Base-by-base conservation (phyloP, 37 sponge, comb jelly and placozoan species). In the Hormiphora californensis region DNA sequence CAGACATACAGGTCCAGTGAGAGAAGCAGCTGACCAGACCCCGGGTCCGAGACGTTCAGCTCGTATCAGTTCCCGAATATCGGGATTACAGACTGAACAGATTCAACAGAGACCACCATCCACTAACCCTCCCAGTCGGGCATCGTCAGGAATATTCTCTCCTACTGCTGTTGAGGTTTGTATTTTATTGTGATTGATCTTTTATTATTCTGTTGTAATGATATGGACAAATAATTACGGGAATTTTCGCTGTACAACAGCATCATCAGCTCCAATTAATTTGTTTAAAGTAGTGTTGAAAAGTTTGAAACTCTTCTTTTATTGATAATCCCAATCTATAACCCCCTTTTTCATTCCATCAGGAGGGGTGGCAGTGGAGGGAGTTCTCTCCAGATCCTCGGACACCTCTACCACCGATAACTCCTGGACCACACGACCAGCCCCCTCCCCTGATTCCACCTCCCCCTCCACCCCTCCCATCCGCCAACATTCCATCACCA, bases 331-430 rank as follows among this genome's bases (percentile, higher is more conserved):
- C n/a, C n/a, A n/a, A n/a, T n/a, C n/a, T n/a, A n/a, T n/a, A n/a
- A n/a, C n/a, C n/a, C n/a, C n/a, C n/a, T n/a, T n/a, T n/a, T n/a
- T n/a, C n/a, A n/a, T n/a, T n/a, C n/a, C n/a, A n/a, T n/a, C n/a
- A 73, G 81, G 81, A 39, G n/a, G 81, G 81, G 44, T 73, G 81
- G 81, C 81, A 73, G 81, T 73, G 81, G 81, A 33, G 81, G 17
- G 81, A 73, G 81, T 73, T 73, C 81, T 5, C 81, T n/a, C n/a
- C n/a, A n/a, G n/a, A n/a, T n/a, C n/a, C n/a, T n/a, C n/a, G n/a
- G n/a, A n/a, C 8, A 73, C 19, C 81, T 73, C 81, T 3, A 43
- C 81, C 11, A n/a, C 21, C 27, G 37, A 7, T 11, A 46, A 73
- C 46, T 32, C 39, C 15, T 19, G 81, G 9, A 36, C 81, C 17